Evolutionary conservation across 2,113 vertebrate species (phyloP).

Genomic region (Meriones unguiculatus): DNA sequence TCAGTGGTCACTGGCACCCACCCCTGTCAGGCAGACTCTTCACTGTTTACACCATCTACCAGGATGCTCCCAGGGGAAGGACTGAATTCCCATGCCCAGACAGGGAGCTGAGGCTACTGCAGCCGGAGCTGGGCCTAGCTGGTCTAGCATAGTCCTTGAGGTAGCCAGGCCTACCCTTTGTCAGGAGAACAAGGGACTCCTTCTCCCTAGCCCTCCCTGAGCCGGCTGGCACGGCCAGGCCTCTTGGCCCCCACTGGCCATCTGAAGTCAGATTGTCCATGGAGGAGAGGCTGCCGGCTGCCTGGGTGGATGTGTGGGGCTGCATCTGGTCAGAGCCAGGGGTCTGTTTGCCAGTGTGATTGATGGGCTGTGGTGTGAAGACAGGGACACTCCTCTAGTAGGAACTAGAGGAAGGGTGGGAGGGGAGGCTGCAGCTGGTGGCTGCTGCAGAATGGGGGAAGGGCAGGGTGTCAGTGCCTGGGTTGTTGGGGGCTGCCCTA

Average conservation of each 20-base stretch:
- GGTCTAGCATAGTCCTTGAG: not conserved
- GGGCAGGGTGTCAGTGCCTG: not conserved
- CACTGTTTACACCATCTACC: rapidly evolving
- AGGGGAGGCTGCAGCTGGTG: not conserved
- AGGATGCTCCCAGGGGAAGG: not conserved
- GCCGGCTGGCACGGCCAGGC: slow-evolving; percentile 72
- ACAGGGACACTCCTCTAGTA: not conserved
- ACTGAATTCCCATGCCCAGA: not conserved
- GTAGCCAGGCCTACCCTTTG: slow-evolving; percentile 76
- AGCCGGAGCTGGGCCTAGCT: not conserved
- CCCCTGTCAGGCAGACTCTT: not conserved
- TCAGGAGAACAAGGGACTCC: slow-evolving; percentile 83
- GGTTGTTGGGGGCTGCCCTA: not conserved
- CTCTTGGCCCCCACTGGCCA: not conserved
- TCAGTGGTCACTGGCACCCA: not conserved
- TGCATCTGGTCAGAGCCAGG: slow-evolving; percentile 16
- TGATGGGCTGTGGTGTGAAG: not conserved
- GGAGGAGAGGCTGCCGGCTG: not conserved
- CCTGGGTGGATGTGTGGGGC: not conserved
- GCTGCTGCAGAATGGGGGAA: not conserved
- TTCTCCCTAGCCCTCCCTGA: slow-evolving; percentile 47
- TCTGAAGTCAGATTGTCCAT: slow-evolving; percentile 82
- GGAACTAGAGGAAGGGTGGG: not conserved
- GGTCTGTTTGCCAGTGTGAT: not conserved
- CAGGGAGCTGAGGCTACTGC: not conserved